Percentiles rank a stretch among this genome's conserved stretches.
Evolutionary conservation across 2,113 vertebrate species (phyloP).

Genomic region (Tiliqua scincoides): DNA sequence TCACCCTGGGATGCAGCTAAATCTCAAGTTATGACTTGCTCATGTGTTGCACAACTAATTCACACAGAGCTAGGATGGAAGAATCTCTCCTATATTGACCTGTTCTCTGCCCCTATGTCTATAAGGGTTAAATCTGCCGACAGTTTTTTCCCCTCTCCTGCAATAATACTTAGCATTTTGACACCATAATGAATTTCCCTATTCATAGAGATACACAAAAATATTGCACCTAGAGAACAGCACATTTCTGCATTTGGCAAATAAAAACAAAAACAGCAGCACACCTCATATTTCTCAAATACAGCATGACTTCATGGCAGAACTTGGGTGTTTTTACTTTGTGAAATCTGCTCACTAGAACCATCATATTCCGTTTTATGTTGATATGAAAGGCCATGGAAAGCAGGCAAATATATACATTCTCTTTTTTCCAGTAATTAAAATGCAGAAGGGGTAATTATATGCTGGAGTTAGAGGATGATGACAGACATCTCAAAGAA

Average conservation of each 20-base stretch:
- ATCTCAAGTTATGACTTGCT: background rate
- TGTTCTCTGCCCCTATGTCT: background rate
- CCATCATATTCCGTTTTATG: background rate
- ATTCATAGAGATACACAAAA: background rate
- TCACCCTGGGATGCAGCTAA: background rate
- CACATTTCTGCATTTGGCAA: background rate
- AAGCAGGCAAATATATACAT: background rate
- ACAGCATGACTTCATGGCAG: background rate
- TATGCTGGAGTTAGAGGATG: fast-evolving
- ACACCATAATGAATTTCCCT: background rate
- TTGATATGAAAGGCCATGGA: background rate
- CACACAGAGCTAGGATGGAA: background rate
- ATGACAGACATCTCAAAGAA: background rate
- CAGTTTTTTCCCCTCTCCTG: background rate
- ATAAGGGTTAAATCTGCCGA: background rate
- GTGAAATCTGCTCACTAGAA: background rate
- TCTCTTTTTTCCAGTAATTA: background rate
- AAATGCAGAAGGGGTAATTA: background rate
- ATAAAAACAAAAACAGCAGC: background rate
- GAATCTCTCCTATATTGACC: background rate
- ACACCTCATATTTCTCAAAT: background rate
- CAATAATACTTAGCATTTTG: background rate
- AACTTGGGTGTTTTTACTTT: background rate
- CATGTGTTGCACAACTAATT: background rate
- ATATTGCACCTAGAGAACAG: background rate